Percentiles rank a stretch among this genome's conserved stretches.
phyloP scores from a whole-genome alignment of 2,113 vertebrate genomes.

The Microtus montanus region DNA sequence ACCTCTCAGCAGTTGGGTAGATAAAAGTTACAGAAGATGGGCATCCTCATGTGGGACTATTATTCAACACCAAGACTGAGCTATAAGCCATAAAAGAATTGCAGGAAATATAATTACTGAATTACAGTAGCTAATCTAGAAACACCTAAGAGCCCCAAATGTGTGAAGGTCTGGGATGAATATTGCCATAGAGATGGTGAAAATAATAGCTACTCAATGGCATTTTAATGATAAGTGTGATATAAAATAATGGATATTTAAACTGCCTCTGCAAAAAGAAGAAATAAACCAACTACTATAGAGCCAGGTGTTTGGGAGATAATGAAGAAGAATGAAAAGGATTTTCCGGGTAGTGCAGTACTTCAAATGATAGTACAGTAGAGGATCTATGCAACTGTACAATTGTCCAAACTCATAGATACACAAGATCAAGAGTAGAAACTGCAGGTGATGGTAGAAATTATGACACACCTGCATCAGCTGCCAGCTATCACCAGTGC shows the following conservation, averaged over 20 bases:
- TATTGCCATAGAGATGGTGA: no score
- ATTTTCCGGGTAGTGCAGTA: neutral
- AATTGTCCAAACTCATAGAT: neutral
- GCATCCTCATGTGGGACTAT: neutral
- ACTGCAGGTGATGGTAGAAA: neutral
- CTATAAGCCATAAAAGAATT: neutral
- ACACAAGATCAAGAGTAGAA: neutral
- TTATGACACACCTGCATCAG: no score
- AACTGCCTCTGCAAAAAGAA: neutral
- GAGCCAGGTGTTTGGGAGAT: no score
- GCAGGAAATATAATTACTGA: neutral
- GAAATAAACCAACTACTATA: neutral
- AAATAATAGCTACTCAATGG: neutral
- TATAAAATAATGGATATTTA: neutral
- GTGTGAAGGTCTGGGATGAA: neutral
- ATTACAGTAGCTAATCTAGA: neutral
- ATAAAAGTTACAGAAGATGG: neutral
- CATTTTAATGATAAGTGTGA: neutral
- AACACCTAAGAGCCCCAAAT: neutral
- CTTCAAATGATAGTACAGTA: no score
- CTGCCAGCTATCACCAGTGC: neutral
- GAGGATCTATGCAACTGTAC: neutral
- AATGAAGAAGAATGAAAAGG: neutral
- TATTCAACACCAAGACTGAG: neutral
- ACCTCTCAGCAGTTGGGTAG: neutral